Evolutionary conservation across 1,140 invertebrate species (phyloP), one percentile per base, ranked within the genome.

Genomic region (Heliconius eleuchia): DNA sequence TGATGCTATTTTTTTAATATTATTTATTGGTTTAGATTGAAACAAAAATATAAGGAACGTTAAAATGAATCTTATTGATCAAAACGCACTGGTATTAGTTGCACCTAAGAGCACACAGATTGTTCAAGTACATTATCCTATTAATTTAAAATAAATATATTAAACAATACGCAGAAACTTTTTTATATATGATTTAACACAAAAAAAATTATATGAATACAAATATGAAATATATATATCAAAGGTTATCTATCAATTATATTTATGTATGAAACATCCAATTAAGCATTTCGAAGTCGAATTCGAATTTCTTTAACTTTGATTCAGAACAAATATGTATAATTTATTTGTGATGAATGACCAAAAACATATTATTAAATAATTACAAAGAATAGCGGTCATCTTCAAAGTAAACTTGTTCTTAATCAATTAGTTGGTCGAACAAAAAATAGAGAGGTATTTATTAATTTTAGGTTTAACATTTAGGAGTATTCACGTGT

Each of bases 331-430:
- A 66, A 66, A 66, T 30, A 66, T 13, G n/a, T 77, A 71, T 77
- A 71, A 77, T 71, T 77, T 77, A 71, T 1, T 71, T 52, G 46
- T 71, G 75, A 71, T 71, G 75, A 52, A 71, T 77, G 66, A 77
- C 23, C 75, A 71, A 57, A 46, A 77, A 66, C 60, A 30, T 66
- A 30, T 30, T 66, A 66, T 66, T 66, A 66, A 66, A 30, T 27
- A 66, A 66, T 66, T 66, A 66, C 60, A 30, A 66, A 66, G 60
- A 30, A 16, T 30, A 27, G 60, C 23, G 60, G 60, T 66, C 60
- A 66, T 66, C 60, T 66, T 66, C 60, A 66, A 66, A 66, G 60
- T 30, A 66, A 66, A 66, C 60, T 30, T 66, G 60, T 66, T 66
- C 23, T 30, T 16, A 11, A 30, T 30, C 60, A 27, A 66, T 66